Conservation (phyloP, 2,113 vertebrate species). For the Stegastes partitus region DNA sequence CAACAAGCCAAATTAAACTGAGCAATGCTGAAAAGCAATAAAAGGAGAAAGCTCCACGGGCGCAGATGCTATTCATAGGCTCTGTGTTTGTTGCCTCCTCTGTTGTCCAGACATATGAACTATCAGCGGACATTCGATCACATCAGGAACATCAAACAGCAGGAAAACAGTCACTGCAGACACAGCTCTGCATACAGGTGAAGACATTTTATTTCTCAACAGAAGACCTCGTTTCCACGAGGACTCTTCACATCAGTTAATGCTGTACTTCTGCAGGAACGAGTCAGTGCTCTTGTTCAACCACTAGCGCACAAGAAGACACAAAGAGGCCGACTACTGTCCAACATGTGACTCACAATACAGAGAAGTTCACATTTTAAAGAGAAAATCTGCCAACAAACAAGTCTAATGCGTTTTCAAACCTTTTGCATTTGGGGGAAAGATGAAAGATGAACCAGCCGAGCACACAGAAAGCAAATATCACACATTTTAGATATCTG, state of each 20-base stretch:
- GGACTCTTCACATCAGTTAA: slow-evolving; percentile 6
- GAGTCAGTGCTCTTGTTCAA: background rate
- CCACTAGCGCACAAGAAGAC: background rate
- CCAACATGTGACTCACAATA: background rate
- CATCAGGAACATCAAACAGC: background rate
- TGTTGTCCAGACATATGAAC: background rate
- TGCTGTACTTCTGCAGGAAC: background rate
- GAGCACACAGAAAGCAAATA: background rate
- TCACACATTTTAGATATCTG: background rate
- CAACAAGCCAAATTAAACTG: too few species aligned
- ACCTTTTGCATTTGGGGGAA: background rate
- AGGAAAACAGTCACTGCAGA: background rate
- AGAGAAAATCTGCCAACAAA: background rate
- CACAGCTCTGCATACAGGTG: slow-evolving; percentile 2
- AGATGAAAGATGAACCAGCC: background rate
- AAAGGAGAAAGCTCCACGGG: too few species aligned
- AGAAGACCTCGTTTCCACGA: background rate
- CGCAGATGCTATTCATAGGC: too few species aligned
- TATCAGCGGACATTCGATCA: background rate
- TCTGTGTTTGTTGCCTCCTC: background rate
- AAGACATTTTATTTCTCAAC: slow-evolving; percentile 24
- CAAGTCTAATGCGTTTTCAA: background rate
- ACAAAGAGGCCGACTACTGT: background rate
- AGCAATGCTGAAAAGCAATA: too few species aligned
- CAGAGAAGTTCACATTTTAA: background rate